Evolutionary conservation across 2,113 vertebrate species (phyloP), one percentile per base, ranked within the genome.

Genomic region (Camelus bactrianus): DNA sequence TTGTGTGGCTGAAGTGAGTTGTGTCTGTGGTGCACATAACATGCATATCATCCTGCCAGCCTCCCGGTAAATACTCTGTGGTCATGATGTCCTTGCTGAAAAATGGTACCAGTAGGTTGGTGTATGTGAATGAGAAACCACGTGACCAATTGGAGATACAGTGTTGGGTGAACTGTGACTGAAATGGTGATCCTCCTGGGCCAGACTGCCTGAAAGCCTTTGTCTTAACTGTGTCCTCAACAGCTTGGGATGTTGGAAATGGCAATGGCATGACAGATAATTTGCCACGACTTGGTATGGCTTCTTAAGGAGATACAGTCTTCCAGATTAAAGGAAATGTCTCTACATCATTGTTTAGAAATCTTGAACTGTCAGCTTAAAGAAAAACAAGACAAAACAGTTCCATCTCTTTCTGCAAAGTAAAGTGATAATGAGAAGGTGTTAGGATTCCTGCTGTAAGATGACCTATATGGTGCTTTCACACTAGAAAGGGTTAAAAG

Each of bases 291-390:
- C 14, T 67, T 30, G 5, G n/a, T 9, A n/a, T 32, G 20, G 28
- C 32, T 93, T 90, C 58, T 83, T 81, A 58, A 58, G 20, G 20
- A 80, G 16, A 35, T 35, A 28, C 72, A 38, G 5, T 50, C 30
- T 73, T 93, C 17, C 15, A 16, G 54, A 22, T 89, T 32, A 72
- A 76, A 67, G 42, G 38, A 89, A 48, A 81, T 72, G 15, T 62
- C 54, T 95, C 54, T 82, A 70, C 77, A 60, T 89, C 86, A 64
- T 65, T 65, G 54, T 58, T 76, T 89, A 50, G 38, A 90, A 79
- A 93, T 56, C 48, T 84, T 52, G 58, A 81, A 11, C 65, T 84
- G 4, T 93, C 89, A 80, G 70, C 65, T 91, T 60, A 12, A 85
- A 28, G 56, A 67, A 60, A 84, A 32, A 60, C 3, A 8, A 50